Conservation (phyloP, 2,113 vertebrate species). For the Holacanthus passer region DNA sequence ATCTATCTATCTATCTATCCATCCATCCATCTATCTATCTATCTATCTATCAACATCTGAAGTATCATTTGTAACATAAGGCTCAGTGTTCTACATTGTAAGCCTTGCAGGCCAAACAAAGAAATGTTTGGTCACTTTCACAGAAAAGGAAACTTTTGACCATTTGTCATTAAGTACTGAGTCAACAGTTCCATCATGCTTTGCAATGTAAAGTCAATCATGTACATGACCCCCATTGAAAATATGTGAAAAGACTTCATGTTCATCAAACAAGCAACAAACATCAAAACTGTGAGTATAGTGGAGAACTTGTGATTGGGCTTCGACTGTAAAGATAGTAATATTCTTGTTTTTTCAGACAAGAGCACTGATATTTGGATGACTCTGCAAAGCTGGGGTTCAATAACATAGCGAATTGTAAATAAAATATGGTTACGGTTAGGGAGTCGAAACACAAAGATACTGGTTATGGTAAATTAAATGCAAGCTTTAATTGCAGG, state of each 20-base stretch:
- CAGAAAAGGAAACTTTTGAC: not conserved
- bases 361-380: not conserved
- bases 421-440: not conserved
- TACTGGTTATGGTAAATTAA: not conserved
- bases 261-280: not conserved
- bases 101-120: not conserved
- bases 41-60: too few relatives aligned
- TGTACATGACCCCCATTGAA: not conserved
- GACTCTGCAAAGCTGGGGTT: not conserved
- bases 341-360: not conserved
- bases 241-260: not conserved
- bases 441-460: not conserved
- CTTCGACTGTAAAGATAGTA: not conserved
- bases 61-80: not conserved
- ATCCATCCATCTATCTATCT: too few relatives aligned
- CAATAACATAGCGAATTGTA: not conserved
- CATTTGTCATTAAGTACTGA: too few relatives aligned
- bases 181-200: not conserved
- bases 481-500: not conserved
- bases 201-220: not conserved
- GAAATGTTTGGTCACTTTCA: constrained; percentile 1
- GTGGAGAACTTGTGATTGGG: not conserved
- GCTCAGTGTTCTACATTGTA: not conserved
- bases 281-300: not conserved
- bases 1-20: too few relatives aligned